These are phyloP conservation scores for Xiphias gladius DNA, from an alignment of 2,113 vertebrate genomes.

Conservation along the genomic window DNA sequence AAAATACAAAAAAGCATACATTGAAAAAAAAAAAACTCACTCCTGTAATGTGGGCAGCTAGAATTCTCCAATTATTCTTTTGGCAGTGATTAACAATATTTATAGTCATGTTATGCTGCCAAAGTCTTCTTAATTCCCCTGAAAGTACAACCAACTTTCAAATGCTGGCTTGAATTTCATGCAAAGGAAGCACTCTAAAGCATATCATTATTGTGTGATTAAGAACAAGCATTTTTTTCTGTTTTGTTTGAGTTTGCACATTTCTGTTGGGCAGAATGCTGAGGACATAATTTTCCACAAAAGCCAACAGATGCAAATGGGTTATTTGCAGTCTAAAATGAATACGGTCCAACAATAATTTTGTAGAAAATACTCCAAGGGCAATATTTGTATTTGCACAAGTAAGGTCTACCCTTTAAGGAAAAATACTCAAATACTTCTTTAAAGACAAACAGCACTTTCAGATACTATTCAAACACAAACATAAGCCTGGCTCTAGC, in stretches of 20 bases:
- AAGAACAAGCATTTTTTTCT: neutral
- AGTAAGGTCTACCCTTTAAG: neutral
- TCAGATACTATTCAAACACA: neutral
- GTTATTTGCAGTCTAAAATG: slow-evolving; percentile 33
- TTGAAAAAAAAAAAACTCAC: neutral
- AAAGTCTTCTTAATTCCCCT: slow-evolving; percentile 15
- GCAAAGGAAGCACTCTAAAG: neutral
- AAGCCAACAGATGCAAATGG: slow-evolving; percentile 22
- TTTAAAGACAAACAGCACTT: neutral
- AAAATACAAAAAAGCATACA: neutral
- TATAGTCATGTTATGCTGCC: slow-evolving; percentile 1
- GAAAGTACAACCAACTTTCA: neutral
- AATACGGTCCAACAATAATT: slow-evolving; percentile 15
- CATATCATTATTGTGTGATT: slow-evolving; percentile 28
- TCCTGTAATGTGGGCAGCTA: neutral
- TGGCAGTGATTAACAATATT: slow-evolving; percentile 14
- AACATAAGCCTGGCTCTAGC: neutral
- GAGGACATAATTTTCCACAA: slow-evolving; percentile 9
- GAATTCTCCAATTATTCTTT: neutral
- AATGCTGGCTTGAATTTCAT: slow-evolving; percentile 31
- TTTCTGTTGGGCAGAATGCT: slow-evolving; percentile 39
- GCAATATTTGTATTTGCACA: slow-evolving; percentile 2
- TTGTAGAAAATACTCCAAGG: neutral
- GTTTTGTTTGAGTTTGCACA: slow-evolving; percentile 56
- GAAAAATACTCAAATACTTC: neutral